These are phyloP conservation scores for Medauroidea extradentata DNA, from an alignment of 1,140 invertebrate species.

Conservation along the genomic window DNA sequence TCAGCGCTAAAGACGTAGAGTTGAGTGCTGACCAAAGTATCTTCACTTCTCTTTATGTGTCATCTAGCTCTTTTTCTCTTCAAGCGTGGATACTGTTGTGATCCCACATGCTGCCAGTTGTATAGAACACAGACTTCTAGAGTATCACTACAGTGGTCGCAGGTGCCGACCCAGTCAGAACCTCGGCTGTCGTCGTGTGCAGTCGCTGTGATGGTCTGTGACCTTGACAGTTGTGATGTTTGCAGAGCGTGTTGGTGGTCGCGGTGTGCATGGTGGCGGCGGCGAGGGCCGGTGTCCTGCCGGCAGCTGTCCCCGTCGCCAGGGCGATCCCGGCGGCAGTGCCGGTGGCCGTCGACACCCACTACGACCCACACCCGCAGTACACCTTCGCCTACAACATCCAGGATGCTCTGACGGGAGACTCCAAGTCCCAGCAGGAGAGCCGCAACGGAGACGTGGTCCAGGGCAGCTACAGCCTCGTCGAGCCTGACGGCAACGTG, in stretches of 20 bases:
- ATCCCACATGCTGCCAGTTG: too few relatives aligned
- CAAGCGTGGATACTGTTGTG: too few relatives aligned
- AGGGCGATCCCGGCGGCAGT: background rate
- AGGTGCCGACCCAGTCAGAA: too few relatives aligned
- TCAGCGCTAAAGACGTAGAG: too few relatives aligned
- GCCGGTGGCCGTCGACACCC: background rate
- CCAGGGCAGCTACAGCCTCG: conserved; percentile 50
- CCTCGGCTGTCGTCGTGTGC: too few relatives aligned
- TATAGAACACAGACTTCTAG: too few relatives aligned
- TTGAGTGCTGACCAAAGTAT: too few relatives aligned
- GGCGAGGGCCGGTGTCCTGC: background rate
- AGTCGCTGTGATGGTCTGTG: too few relatives aligned
- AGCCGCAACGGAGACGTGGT: conserved; percentile 50
- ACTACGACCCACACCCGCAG: conserved; percentile 16
- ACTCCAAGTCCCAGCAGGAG: conserved; percentile 51
- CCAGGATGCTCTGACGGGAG: conserved; percentile 38
- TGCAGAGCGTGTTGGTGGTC: background rate
- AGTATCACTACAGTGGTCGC: too few relatives aligned
- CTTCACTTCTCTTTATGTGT: too few relatives aligned
- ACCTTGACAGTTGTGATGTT: too few relatives aligned
- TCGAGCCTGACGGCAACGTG: conserved; percentile 53
- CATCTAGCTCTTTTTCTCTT: too few relatives aligned
- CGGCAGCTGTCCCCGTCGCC: background rate
- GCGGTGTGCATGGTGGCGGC: background rate
- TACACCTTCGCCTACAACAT: conserved; percentile 20